These are phyloP conservation scores for Belgica antarctica DNA, from an alignment of 2,888 invertebrate genomes.

Conservation along the genomic window DNA sequence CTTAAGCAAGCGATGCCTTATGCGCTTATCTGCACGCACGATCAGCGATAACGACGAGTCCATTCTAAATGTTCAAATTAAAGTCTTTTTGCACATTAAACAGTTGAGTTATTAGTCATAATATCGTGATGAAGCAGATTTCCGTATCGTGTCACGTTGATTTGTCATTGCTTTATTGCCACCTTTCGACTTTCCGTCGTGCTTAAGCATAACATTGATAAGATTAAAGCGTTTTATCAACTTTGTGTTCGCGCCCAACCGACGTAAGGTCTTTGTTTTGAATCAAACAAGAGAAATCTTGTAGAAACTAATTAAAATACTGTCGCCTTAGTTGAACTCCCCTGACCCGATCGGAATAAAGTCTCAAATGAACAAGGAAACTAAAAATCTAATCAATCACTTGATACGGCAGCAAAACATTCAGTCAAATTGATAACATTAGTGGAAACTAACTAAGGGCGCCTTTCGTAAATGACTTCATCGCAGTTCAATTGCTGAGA, in stretches of 20 bases:
- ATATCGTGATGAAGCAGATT: no score
- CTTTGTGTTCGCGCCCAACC: no score
- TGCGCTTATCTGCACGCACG: neutral
- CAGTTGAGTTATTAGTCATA: no score
- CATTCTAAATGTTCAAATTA: no score
- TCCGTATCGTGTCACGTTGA: neutral
- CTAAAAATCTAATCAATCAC: neutral
- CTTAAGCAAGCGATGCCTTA: neutral
- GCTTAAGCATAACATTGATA: neutral
- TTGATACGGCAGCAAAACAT: neutral
- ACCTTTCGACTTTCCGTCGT: neutral
- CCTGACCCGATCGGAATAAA: neutral
- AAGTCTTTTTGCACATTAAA: no score
- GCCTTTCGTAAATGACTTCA: neutral
- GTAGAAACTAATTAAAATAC: conserved; percentile 5
- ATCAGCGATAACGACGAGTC: neutral
- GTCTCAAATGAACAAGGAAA: neutral
- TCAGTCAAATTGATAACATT: conserved; percentile 10
- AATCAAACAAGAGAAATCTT: no score
- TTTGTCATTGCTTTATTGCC: neutral
- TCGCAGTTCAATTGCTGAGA: neutral
- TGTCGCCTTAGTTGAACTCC: neutral
- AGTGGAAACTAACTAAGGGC: neutral
- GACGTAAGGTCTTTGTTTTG: neutral
- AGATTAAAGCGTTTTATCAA: neutral